A percentile compares a stretch with the other conserved stretches of the same genome.
Conservation (phyloP, 2,113 vertebrate species). For the Prolemur simus region DNA sequence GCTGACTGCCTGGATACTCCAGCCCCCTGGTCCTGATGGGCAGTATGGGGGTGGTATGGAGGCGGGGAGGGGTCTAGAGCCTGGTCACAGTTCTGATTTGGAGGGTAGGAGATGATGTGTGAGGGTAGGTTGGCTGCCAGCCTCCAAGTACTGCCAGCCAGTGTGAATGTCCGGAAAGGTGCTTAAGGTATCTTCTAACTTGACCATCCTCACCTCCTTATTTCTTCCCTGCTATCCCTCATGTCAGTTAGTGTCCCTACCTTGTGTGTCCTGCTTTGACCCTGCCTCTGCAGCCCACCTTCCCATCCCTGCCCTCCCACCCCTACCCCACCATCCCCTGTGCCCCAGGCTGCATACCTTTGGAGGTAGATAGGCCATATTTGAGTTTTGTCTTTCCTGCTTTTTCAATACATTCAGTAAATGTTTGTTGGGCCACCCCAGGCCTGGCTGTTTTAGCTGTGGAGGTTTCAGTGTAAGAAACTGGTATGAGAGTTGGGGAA, state of each 20-base stretch:
- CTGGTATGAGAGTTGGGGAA: neutral
- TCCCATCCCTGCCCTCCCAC: neutral
- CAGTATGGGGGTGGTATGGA: neutral
- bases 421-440: neutral
- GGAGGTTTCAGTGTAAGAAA: neutral
- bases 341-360: neutral
- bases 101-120: neutral
- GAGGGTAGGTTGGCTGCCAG: neutral
- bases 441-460: neutral
- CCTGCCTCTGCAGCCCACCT: neutral
- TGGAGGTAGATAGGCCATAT: neutral
- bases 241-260: too few relatives aligned
- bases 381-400: neutral
- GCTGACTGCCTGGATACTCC: neutral
- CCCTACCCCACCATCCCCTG: too few relatives aligned
- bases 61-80: neutral
- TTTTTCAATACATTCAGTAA: neutral
- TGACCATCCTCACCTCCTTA: neutral
- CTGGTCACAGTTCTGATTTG: neutral
- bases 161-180: neutral
- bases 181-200: neutral
- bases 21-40: neutral
- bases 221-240: neutral
- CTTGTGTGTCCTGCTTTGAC: neutral
- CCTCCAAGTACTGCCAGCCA: neutral